These are phyloP conservation scores for Phenacoccus solenopsis DNA, from an alignment of 1,140 invertebrate species.

Conservation along the genomic window DNA sequence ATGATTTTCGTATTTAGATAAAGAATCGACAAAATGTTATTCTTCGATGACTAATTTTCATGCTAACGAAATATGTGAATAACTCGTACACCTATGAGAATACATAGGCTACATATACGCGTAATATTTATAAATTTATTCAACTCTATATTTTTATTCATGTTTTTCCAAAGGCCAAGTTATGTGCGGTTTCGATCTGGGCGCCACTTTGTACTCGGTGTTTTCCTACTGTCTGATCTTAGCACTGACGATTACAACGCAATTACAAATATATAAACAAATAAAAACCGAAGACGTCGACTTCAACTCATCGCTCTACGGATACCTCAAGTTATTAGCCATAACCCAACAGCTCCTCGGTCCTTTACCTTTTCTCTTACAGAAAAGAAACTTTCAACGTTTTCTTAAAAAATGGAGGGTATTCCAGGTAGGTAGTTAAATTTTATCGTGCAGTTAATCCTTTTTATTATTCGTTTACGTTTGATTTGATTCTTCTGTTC, in stretches of 20 bases:
- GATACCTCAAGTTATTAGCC: not conserved
- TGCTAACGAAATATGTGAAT: too few species aligned
- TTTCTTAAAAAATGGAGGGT: not conserved
- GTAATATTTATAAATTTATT: too few species aligned
- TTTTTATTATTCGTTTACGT: not conserved
- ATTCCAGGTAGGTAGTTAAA: conserved; percentile 4
- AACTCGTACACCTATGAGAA: too few species aligned
- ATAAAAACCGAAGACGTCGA: not conserved
- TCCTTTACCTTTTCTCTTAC: not conserved
- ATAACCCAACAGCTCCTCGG: not conserved
- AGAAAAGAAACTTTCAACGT: not conserved
- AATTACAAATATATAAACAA: not conserved
- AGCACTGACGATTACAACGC: not conserved
- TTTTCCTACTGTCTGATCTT: not conserved
- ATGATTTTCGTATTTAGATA: too few species aligned
- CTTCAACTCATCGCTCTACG: not conserved
- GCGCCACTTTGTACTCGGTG: not conserved
- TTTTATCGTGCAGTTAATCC: not conserved
- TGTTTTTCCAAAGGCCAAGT: not conserved
- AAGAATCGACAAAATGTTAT: too few species aligned
- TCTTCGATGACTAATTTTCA: too few species aligned
- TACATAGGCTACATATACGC: too few species aligned
- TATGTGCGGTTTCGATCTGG: not conserved
- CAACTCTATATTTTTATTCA: too few species aligned
- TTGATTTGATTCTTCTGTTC: not conserved